Evolutionary conservation across 2,888 invertebrate species (phyloP).

Genomic region (Chrysina gloriosa): DNA sequence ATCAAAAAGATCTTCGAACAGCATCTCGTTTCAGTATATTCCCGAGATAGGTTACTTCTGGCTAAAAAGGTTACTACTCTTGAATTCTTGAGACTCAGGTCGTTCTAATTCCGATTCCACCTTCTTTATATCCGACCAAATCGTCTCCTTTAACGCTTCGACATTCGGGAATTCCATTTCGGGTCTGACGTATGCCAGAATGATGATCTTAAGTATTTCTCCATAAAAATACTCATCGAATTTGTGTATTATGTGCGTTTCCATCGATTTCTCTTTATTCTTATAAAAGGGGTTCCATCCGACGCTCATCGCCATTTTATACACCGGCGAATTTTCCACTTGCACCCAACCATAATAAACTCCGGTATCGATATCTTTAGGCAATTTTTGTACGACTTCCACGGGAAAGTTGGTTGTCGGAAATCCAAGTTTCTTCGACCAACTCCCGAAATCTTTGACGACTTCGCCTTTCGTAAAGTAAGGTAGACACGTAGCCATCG

Average conservation of each 20-base stretch:
- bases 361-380: slow-evolving; percentile 80
- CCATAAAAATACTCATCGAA: slow-evolving; percentile 91
- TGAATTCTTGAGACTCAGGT: slow-evolving; percentile 57
- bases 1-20: too few species aligned
- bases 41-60: too few species aligned
- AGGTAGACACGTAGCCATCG: slow-evolving; percentile 70
- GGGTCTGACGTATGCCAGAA: slow-evolving; percentile 86
- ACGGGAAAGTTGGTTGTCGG: slow-evolving; percentile 92
- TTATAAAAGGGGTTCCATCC: slow-evolving; percentile 98
- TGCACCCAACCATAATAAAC: slow-evolving; percentile 96
- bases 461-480: slow-evolving; percentile 83
- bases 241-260: slow-evolving; percentile 90
- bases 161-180: slow-evolving; percentile 84
- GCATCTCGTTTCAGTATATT: too few species aligned
- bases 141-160: slow-evolving; percentile 81
- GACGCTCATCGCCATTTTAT: slow-evolving; percentile 95
- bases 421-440: slow-evolving; percentile 95
- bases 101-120: slow-evolving; percentile 74
- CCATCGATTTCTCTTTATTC: slow-evolving; percentile 92
- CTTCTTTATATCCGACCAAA: slow-evolving; percentile 81
- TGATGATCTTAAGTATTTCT: slow-evolving; percentile 78
- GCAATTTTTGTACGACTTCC: slow-evolving; percentile 81
- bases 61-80: too few species aligned
- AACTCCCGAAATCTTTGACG: slow-evolving; percentile 94
- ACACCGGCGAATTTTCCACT: slow-evolving; percentile 75